Base-by-base conservation (phyloP, 2,797 vertebrate genomes). In the Rhyacichthys aspro region DNA sequence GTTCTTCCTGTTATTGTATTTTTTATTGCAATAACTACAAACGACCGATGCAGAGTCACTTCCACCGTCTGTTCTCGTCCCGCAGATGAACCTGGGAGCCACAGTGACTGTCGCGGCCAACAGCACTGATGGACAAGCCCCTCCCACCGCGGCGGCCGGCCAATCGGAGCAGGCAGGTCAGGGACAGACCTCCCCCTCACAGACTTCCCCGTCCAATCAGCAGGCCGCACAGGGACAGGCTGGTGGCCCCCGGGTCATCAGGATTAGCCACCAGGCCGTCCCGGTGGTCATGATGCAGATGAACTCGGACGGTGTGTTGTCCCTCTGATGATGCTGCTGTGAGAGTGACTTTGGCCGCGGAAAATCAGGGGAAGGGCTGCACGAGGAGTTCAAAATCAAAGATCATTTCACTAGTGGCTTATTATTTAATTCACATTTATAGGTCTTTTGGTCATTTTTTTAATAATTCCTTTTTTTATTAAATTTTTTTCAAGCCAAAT, bases 231-330 rank as follows among this genome's bases (percentile, higher is more conserved):
- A 88, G 72, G 85, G 87, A 74, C 95, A 94, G 67, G 76, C 84
- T 39, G 89, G 89, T 39, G 89, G 89, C 70, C 94, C 94, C 1
- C 93, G 94, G 37, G 93, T 97, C 82, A 96, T 97, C 82, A 93
- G 95, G 58, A 96, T 97, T 86, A 96, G 95, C 41, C 95, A 96
- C 84, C 95, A 96, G 89, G 94, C 95, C 1, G 92, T 95, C 76
- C 96, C 96, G 2, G 93, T 96, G 76, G 95, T 96, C 78, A 95
- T 97, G 94, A 97, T 97, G 95, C 95, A 97, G 86, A 97, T 96
- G 95, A 96, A 96, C 86, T 84, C 95, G 64, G 95, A 95, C 61
- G 95, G 95, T 95, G 84, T 86, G 91, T 83, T 88, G 59, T 85
- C 67, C 84, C n/a, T n/a, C n/a, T n/a, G n/a, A n/a, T n/a, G n/a